Conservation (phyloP, 2,797 vertebrate species). For the Acridotheres tristis region DNA sequence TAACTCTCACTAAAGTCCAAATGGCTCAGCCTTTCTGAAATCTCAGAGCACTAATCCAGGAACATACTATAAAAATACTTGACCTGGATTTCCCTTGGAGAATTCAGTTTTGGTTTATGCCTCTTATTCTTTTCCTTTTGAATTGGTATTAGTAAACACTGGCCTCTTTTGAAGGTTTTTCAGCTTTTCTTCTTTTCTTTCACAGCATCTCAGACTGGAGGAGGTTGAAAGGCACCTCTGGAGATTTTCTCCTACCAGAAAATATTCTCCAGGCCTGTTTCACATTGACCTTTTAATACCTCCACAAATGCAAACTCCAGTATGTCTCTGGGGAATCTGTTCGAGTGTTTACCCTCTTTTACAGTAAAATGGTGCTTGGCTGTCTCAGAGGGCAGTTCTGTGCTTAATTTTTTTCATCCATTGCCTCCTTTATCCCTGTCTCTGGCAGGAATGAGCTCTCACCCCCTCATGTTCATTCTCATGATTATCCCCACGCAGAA, state of each 20-base stretch:
- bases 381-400: neutral
- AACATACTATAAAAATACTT: neutral
- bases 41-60: neutral
- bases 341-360: neutral
- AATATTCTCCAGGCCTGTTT: neutral
- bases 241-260: neutral
- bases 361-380: neutral
- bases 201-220: neutral
- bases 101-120: neutral
- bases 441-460: neutral
- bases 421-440: neutral
- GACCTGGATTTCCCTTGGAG: neutral
- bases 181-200: neutral
- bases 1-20: neutral
- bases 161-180: neutral
- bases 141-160: neutral
- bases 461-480: neutral
- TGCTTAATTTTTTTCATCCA: neutral
- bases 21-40: neutral
- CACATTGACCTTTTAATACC: neutral
- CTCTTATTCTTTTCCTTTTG: neutral
- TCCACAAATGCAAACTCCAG: neutral
- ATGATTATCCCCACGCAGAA: neutral
- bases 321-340: neutral
- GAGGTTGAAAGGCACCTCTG: neutral